Base-by-base conservation (phyloP, 2,113 vertebrate species). In the Petrocephalus zakoni region DNA sequence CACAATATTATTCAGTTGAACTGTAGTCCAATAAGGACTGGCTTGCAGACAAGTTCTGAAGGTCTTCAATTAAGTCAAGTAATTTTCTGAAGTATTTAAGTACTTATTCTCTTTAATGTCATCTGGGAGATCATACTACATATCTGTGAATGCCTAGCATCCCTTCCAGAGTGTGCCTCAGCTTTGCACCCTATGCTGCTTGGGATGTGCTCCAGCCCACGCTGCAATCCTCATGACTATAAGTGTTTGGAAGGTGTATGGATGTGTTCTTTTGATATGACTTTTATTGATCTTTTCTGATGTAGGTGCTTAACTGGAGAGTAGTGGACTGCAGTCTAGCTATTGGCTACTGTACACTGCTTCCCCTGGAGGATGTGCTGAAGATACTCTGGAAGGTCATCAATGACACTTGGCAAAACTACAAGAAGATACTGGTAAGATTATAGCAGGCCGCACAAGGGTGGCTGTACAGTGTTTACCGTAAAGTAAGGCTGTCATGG, bases 341-440 rank as follows among this genome's bases (percentile, higher is more conserved):
- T 0, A 87, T 99, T 86, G 98, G 97, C 4, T 98, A 99, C 51
- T 98, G 97, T 90, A 97, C 96, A 0, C 89, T 99, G 61, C 92
- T 99, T 87, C 94, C 96, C 42, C 96, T 96, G 92, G 92, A 95
- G 53, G 94, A 96, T 0, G 95, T 96, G 89, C 96, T 97, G 91
- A 95, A 95, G 91, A 96, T 96, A 81, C 94, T 99, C n/a, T 99
- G 98, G 98, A 97, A 97, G 88, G 94, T 98, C 88, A 95, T 98
- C 75, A 96, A 97, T 92, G 97, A 96, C 81, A 96, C 96, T 0
- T 97, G 97, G 96, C 97, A 99, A 91, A 99, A 99, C 90, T 99
- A 99, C 89, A 96, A 96, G 91, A 99, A 98, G 93, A 94, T 98
- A 87, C 88, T 97, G 97, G 98, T 99, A 95, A 88, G 89, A 90